Evolutionary conservation across 37 sponge, comb jelly and placozoan genomes (phyloP), one percentile per base, ranked within the genome.

Genomic region (Aphrocallistes beatrix): DNA sequence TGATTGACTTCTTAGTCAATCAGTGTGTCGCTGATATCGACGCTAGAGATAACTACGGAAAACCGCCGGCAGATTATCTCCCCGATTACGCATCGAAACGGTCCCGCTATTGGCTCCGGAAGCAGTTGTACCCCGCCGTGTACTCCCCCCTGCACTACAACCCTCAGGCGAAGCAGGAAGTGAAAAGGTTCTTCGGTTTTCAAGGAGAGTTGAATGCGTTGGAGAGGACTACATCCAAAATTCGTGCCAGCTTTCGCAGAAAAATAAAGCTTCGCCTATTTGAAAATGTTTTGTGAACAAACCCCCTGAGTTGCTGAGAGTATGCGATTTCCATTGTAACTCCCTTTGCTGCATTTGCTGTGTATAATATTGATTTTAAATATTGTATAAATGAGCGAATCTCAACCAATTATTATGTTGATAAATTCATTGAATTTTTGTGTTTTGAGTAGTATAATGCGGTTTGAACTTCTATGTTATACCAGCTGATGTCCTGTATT

Each of bases 41-140:
- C 21, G 34, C 75, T 25, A 21, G 75, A 6, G 75, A 60, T 28
- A 60, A 60, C n/a, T 60, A 60, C 75, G 75, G 75, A 6, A 60
- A 60, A 60, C 75, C 75, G 34, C 75, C 75, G 34, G 10, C 75
- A 25, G 75, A 60, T 60, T 60, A 60, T 60, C 75, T 60, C 3
- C 75, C 75, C 3, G 75, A 60, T 60, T 60, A 25, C 75, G 21
- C 75, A 6, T 19, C 8, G 17, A 60, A 60, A 60, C 75, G 75
- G 6, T 32, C 28, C 75, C 10, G n/a, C 10, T 60, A 60, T 60
- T 60, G 75, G 75, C 75, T 60, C 3, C 25, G 75, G n/a, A 60
- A 60, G 21, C 28, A 60, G n/a, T 1, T 6, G 3, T 25, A 60
- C 21, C 8, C 75, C 3, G 25, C 75, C 34, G 75, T 60, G n/a